Evolutionary conservation across 2,888 invertebrate genomes (phyloP).

Genomic region (Itoplectis maculator): DNA sequence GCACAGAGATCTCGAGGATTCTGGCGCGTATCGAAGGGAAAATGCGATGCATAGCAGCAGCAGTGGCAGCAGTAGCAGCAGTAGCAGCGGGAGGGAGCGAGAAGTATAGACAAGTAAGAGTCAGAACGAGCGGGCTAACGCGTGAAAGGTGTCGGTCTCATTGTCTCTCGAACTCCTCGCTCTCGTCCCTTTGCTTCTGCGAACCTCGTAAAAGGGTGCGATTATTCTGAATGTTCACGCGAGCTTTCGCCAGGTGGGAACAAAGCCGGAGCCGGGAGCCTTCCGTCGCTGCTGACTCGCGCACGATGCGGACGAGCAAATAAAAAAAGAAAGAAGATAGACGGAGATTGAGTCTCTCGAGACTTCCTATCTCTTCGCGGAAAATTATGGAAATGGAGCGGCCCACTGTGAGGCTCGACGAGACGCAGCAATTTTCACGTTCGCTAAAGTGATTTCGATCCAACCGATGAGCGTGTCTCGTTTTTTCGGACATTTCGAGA

Average conservation of each 20-base stretch:
- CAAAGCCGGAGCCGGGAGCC: conserved; percentile 20
- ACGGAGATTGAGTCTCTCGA: neutral
- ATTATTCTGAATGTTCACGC: conserved; percentile 34
- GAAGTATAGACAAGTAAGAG: no score
- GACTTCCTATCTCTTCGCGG: neutral
- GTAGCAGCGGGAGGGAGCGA: neutral
- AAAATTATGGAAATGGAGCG: neutral
- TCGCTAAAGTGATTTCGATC: no score
- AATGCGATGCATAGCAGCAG: neutral
- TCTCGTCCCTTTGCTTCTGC: conserved; percentile 10
- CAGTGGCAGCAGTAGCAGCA: no score
- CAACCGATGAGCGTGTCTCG: no score
- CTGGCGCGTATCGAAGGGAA: neutral
- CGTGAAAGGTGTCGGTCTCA: neutral
- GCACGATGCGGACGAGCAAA: neutral
- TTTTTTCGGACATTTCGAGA: no score
- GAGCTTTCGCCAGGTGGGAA: conserved; percentile 6
- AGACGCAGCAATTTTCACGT: no score
- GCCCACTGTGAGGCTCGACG: no score
- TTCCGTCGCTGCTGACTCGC: neutral
- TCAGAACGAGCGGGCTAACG: neutral
- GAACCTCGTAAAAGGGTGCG: conserved; percentile 14
- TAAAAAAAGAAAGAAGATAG: neutral
- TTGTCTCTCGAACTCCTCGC: conserved; percentile 26
- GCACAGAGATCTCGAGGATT: neutral